Evolutionary conservation across 2,888 invertebrate species (phyloP), one percentile per base, ranked within the genome.

Genomic region (Hirtodrosophila cameraria): DNA sequence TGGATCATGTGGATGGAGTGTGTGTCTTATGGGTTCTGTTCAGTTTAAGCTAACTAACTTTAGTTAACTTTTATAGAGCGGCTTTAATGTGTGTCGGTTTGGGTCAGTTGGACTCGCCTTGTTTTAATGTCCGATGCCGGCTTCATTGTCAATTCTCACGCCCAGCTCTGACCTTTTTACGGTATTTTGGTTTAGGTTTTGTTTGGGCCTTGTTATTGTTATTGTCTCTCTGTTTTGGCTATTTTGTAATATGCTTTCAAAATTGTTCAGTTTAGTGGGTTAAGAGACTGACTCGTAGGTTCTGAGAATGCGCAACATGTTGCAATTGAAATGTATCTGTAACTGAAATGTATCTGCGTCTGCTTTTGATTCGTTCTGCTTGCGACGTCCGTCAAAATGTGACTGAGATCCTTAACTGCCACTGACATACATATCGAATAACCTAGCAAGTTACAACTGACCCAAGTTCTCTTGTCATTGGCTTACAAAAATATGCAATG

Each of bases 351-450:
- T 23, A n/a, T n/a, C 13, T 61, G 15, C 25, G 23, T 42, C 30
- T 46, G 15, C 9, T 13, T 20, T 23, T 45, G 75, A 72, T 57
- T 31, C 62, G 78, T 66, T 83, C 84, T 69, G 80, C 54, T 78
- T 78, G 67, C 63, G 45, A 33, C 41, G 79, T 64, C 77, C 80
- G 42, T 61, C 63, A 70, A 65, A n/a, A 38, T 43, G 12, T 59
- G 42, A 45, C 38, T 55, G 54, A 81, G 81, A 81, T 81, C 80
- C 80, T 84, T 81, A 64, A 68, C 63, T 84, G 81, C 42, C 84
- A 84, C 70, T 84, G 80, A 81, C 80, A 83, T 52, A 80, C 75
- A 83, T 80, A 75, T 80, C 83, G 66, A 69, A 69, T 80, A 69
- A 66, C 80, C 57, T 45, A 53, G 39, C 35, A 45, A 54, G 16